Evolutionary conservation across 2,797 vertebrate species (phyloP).

Genomic region (Acropternis orthonyx): DNA sequence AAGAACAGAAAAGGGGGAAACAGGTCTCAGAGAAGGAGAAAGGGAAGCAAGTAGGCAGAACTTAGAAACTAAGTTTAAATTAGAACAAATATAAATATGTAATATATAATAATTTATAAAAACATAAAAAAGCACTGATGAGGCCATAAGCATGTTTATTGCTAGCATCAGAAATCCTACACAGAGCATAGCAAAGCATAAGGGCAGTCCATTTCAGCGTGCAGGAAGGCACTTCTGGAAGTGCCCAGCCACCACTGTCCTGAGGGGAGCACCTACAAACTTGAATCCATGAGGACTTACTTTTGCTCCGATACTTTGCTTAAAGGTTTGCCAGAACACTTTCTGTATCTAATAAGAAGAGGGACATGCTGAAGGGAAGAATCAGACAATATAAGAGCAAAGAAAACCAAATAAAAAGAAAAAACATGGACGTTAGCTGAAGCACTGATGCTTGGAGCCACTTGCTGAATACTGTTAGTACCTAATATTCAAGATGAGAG

Average conservation of each 20-base stretch:
- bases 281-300: not conserved
- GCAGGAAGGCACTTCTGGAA: not conserved
- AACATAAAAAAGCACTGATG: not conserved
- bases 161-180: not conserved
- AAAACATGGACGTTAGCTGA: not conserved
- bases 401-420: not conserved
- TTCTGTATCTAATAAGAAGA: not conserved
- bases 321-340: not conserved
- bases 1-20: not conserved
- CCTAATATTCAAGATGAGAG: slow-evolving; percentile 32
- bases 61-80: not conserved
- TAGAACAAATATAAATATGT: not conserved
- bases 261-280: not conserved
- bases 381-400: not conserved
- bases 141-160: not conserved
- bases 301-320: not conserved
- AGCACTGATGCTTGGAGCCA: not conserved
- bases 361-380: not conserved
- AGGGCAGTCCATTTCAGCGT: not conserved
- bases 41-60: not conserved
- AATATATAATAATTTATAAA: not conserved
- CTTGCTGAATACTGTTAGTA: slow-evolving; percentile 11
- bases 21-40: not conserved
- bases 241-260: not conserved
- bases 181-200: not conserved